These are phyloP conservation scores for Drosophila erecta DNA, from an alignment of 1,140 invertebrate species.

Conservation along the genomic window DNA sequence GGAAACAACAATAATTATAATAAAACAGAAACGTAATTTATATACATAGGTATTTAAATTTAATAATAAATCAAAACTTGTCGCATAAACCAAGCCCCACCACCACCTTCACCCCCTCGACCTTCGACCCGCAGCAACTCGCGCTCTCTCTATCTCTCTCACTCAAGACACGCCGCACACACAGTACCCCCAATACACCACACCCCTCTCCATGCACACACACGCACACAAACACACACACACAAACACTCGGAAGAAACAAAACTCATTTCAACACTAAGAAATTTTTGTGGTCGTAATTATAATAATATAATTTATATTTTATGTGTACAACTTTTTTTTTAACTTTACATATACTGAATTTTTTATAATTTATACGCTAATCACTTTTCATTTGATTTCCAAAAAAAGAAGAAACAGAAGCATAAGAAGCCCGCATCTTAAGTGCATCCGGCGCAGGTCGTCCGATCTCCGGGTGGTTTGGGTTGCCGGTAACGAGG, in stretches of 20 bases:
- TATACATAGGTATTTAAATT: slow-evolving; percentile 83
- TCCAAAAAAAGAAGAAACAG: slow-evolving; percentile 18
- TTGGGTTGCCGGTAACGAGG: slow-evolving; percentile 6
- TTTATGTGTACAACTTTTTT: slow-evolving; percentile 80
- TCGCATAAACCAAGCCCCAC: slow-evolving; percentile 61
- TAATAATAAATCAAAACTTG: slow-evolving; percentile 82
- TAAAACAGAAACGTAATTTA: slow-evolving; percentile 71
- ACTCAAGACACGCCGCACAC: slow-evolving; percentile 22
- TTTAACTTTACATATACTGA: slow-evolving; percentile 79
- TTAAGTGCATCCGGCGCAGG: slow-evolving; percentile 35
- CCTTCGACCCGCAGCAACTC: slow-evolving; percentile 32
- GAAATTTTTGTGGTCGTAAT: slow-evolving; percentile 81
- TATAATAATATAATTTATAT: slow-evolving; percentile 83
- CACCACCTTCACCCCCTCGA: slow-evolving; percentile 25
- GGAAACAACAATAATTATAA: slow-evolving; percentile 81
- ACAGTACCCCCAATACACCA: neutral
- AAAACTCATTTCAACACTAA: slow-evolving; percentile 70
- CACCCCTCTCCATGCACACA: neutral
- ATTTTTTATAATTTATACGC: slow-evolving; percentile 82
- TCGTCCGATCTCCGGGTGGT: slow-evolving; percentile 9
- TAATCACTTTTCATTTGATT: slow-evolving; percentile 80
- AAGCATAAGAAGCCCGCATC: slow-evolving; percentile 44
- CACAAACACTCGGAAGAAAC: slow-evolving; percentile 35
- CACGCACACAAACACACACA: slow-evolving; percentile 3
- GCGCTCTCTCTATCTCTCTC: slow-evolving; percentile 24